These are phyloP conservation scores for Congeria kusceri DNA, from an alignment of 2,888 invertebrate species.

Conservation along the genomic window DNA sequence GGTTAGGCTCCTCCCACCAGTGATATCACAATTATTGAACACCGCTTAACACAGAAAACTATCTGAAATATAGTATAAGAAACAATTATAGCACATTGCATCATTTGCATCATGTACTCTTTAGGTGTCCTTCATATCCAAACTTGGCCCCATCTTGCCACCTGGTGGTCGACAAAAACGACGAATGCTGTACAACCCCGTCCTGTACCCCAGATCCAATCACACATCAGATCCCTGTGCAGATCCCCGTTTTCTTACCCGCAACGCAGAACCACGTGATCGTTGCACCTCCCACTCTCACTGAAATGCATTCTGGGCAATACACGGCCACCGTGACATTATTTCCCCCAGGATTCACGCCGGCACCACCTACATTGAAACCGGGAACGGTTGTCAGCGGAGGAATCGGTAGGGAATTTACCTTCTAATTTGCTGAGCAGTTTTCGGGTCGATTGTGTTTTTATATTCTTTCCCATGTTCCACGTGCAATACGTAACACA, in stretches of 20 bases:
- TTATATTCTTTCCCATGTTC: too few relatives aligned
- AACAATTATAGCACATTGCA: too few relatives aligned
- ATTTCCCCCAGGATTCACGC: conserved; percentile 67
- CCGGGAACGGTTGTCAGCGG: conserved; percentile 46
- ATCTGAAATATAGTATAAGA: too few relatives aligned
- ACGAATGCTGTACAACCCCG: conserved; percentile 71
- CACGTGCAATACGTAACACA: background rate
- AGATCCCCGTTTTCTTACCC: conserved; percentile 72
- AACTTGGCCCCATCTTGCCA: conserved; percentile 66
- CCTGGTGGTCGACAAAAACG: conserved; percentile 65
- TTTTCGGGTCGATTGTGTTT: too few relatives aligned
- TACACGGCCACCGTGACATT: conserved; percentile 62
- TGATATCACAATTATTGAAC: too few relatives aligned
- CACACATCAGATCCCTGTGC: conserved; percentile 67
- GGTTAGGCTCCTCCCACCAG: too few relatives aligned
- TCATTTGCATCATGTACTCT: background rate
- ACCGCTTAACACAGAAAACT: too few relatives aligned
- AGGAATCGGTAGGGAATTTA: conserved; percentile 61
- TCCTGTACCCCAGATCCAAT: conserved; percentile 68
- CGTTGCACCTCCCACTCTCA: conserved; percentile 69
- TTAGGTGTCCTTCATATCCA: conserved; percentile 70
- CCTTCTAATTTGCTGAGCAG: too few relatives aligned
- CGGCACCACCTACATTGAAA: conserved; percentile 69
- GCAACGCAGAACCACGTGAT: conserved; percentile 67
- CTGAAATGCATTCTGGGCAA: conserved; percentile 48